phyloP scores from a whole-genome alignment of 2,113 vertebrate species.

The Lycaon pictus region DNA sequence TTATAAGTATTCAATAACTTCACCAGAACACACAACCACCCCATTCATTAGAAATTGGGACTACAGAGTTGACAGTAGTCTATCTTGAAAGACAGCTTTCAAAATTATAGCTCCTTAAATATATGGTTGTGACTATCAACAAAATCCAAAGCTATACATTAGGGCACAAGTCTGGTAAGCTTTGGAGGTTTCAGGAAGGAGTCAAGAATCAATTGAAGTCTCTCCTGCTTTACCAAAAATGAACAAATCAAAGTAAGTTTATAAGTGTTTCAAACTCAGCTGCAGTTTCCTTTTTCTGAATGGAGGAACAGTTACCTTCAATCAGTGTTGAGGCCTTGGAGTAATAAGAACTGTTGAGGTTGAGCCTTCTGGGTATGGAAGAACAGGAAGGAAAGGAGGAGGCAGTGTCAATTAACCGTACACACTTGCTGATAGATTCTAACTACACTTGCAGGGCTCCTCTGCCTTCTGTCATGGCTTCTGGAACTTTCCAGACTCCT shows the following conservation, averaged over 20 bases:
- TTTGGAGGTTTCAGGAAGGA: constrained; percentile 47
- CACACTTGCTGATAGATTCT: not conserved
- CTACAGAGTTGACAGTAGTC: constrained; percentile 16
- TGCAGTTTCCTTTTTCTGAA: constrained; percentile 48
- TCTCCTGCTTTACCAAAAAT: constrained; percentile 54
- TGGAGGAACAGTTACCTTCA: constrained; percentile 1
- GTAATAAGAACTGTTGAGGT: not conserved
- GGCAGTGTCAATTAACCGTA: not conserved
- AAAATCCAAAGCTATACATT: constrained; percentile 40
- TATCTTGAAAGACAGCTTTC: constrained; percentile 44
- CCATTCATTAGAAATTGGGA: constrained; percentile 47
- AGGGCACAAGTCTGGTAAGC: not conserved
- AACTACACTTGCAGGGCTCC: not conserved
- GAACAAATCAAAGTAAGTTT: constrained; percentile 23
- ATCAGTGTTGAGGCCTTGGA: not conserved
- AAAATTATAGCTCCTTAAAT: constrained; percentile 51
- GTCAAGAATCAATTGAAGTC: constrained; percentile 62
- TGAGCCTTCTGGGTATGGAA: not conserved
- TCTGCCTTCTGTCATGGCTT: constrained; percentile 40
- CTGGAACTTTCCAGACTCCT: constrained; percentile 48
- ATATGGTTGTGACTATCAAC: not conserved
- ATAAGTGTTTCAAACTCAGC: constrained; percentile 26
- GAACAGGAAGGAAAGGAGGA: constrained; percentile 5
- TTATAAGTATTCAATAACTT: constrained; percentile 34
- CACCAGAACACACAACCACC: not conserved